phyloP scores from a whole-genome alignment of 2,113 vertebrate genomes.

The Tympanuchus pallidicinctus region DNA sequence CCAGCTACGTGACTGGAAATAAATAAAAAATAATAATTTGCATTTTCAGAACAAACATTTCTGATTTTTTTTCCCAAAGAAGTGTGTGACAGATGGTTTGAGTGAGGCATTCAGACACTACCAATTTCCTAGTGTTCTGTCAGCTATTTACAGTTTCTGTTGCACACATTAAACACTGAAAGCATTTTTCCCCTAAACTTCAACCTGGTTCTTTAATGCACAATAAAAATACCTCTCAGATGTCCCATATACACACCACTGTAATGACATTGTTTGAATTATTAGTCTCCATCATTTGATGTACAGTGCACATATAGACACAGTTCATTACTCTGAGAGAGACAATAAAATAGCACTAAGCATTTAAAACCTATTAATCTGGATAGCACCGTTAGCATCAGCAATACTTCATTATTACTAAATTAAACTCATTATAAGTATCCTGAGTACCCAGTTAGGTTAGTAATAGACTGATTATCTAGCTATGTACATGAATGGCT shows the following conservation, averaged over 20 bases:
- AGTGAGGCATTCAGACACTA: conserved; percentile 59
- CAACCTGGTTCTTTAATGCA: conserved; percentile 26
- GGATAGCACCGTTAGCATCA: background rate
- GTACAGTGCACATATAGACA: background rate
- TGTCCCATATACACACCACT: background rate
- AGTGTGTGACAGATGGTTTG: conserved; percentile 75
- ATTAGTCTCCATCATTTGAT: background rate
- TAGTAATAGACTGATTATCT: conserved; percentile 6
- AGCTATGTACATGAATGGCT: background rate
- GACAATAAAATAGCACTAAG: background rate
- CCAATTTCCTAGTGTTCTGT: conserved; percentile 69
- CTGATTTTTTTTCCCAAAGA: conserved; percentile 65
- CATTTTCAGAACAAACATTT: conserved; percentile 70
- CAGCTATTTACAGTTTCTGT: conserved; percentile 74
- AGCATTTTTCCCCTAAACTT: conserved; percentile 61
- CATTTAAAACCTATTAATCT: conserved; percentile 57
- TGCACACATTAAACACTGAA: conserved; percentile 64
- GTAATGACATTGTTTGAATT: background rate
- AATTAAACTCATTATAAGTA: conserved; percentile 33
- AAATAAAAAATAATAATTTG: conserved; percentile 46
- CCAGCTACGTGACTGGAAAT: background rate
- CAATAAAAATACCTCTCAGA: conserved; percentile 2
- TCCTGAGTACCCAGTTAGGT: conserved; percentile 4
- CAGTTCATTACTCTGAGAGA: background rate
- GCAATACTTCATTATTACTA: conserved; percentile 17